A percentile compares a stretch with the other conserved stretches of the same genome.
Conservation (phyloP, 2,113 vertebrate genomes). For the Dipodomys merriami region DNA sequence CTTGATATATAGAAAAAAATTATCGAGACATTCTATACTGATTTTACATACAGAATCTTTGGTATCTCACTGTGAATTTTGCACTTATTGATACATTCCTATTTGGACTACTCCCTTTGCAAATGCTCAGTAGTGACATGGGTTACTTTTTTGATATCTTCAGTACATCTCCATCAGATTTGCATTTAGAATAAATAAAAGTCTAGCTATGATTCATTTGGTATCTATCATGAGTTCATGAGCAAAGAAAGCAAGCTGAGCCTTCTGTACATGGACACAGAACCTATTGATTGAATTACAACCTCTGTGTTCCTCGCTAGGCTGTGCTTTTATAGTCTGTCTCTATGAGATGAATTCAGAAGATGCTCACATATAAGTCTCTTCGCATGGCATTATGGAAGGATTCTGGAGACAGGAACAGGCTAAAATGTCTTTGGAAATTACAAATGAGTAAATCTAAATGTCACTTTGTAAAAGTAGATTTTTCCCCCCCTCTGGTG, state of each 20-base stretch:
- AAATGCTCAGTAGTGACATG: not conserved
- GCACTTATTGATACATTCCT: not conserved
- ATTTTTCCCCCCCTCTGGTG: not conserved
- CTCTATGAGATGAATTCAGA: not conserved
- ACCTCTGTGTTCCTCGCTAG: not conserved
- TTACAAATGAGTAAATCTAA: not conserved
- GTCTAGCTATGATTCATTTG: not conserved
- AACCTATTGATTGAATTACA: not conserved
- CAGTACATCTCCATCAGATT: not conserved
- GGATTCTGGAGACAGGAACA: not conserved
- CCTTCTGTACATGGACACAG: not conserved
- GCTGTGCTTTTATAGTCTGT: not conserved
- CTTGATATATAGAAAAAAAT: not conserved
- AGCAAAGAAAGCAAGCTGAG: not conserved
- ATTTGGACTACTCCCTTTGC: not conserved
- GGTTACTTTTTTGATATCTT: not conserved
- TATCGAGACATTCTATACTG: not conserved
- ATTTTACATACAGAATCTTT: not conserved
- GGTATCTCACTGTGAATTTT: not conserved
- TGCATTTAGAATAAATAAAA: not conserved
- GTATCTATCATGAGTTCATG: not conserved
- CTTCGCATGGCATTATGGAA: rapidly evolving
- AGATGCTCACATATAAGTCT: rapidly evolving
- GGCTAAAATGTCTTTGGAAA: not conserved
- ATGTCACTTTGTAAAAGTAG: not conserved